A percentile compares a stretch with the other conserved stretches of the same genome.
Conservation (phyloP, 2,113 vertebrate genomes). For the Datnioides undecimradiatus region DNA sequence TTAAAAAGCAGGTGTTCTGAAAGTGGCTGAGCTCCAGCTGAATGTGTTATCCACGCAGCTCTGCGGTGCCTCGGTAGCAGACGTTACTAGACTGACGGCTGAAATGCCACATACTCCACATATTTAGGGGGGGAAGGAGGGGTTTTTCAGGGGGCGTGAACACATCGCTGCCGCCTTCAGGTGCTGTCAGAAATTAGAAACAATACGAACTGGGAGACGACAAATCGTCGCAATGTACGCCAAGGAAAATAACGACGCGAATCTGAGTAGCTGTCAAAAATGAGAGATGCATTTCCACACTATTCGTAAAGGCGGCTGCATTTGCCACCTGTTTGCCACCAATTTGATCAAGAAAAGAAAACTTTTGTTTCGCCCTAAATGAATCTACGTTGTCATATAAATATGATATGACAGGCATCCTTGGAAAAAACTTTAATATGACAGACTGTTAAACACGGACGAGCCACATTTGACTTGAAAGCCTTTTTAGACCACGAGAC, state of each 20-base stretch:
- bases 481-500: too few relatives aligned
- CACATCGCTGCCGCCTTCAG: conserved; percentile 56
- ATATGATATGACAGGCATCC: not conserved
- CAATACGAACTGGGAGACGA: rapidly evolving
- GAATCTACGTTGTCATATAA: not conserved
- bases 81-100: not conserved
- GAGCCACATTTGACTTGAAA: not conserved
- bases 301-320: too few relatives aligned
- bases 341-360: not conserved
- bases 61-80: not conserved
- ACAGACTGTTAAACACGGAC: not conserved
- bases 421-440: not conserved
- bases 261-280: not conserved
- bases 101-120: conserved; percentile 16
- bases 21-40: not conserved
- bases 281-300: not conserved
- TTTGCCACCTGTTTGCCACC: not conserved
- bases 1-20: not conserved
- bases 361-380: not conserved
- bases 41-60: rapidly evolving
- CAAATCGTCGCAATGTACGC: too few relatives aligned
- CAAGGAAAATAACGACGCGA: too few relatives aligned
- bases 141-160: conserved; percentile 37
- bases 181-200: not conserved
- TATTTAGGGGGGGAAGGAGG: conserved; percentile 32